A percentile compares a stretch with the other conserved stretches of the same genome.
Evolutionary conservation across 2,113 vertebrate species (phyloP).

Genomic region (Ochotona princeps): DNA sequence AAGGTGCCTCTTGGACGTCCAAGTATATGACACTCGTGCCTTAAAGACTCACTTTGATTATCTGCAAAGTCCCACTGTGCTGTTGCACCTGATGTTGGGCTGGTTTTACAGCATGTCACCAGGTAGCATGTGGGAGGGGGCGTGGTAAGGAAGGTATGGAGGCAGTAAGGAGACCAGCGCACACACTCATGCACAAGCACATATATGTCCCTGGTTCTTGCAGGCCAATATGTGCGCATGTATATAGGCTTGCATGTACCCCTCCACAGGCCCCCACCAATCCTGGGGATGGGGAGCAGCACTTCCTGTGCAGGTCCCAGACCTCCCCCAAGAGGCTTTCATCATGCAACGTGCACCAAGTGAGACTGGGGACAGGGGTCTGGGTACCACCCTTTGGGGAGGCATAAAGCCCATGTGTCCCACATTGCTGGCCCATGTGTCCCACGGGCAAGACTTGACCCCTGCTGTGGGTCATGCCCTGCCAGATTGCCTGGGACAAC

Average conservation of each 20-base stretch:
- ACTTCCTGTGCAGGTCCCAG: not conserved
- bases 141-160: not conserved
- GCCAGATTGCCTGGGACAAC: not conserved
- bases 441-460: not conserved
- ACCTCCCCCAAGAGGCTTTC: not conserved
- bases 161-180: not conserved
- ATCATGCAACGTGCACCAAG: accelerated
- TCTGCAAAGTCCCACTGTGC: not conserved
- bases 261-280: not conserved
- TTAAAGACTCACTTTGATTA: not conserved
- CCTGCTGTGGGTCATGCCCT: not conserved
- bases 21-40: not conserved
- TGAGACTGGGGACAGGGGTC: not conserved
- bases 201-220: not conserved
- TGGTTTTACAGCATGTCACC: not conserved
- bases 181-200: not conserved
- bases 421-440: not conserved
- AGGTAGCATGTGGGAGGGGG: not conserved
- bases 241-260: not conserved
- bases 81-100: not conserved
- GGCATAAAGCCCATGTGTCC: not conserved
- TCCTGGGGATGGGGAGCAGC: too few species aligned
- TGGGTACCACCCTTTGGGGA: not conserved
- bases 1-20: not conserved
- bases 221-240: not conserved